Evolutionary conservation across 2,113 vertebrate species (phyloP).

Genomic region (Hydrolagus affinis): DNA sequence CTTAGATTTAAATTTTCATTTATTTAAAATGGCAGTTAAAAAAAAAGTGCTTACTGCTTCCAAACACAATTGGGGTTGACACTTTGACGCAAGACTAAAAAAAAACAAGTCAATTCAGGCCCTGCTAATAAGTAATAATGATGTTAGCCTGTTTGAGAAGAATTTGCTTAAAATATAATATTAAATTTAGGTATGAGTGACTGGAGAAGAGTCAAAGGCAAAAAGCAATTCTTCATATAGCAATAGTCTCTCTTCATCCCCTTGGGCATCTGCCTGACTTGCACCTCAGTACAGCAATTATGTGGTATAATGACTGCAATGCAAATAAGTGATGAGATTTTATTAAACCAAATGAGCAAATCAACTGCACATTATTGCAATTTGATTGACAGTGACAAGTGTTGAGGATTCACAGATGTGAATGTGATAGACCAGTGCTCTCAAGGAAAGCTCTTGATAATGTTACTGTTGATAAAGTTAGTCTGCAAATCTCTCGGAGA

Average conservation of each 20-base stretch:
- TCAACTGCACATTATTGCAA: slow-evolving; percentile 93
- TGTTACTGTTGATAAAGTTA: slow-evolving; percentile 96
- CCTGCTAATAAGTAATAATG: slow-evolving; percentile 97
- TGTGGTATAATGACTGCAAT: slow-evolving; percentile 92
- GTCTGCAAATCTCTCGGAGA: slow-evolving; percentile 74
- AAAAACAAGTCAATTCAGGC: slow-evolving; percentile 78
- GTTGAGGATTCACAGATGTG: slow-evolving; percentile 73
- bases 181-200: slow-evolving; percentile 94
- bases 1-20: slow-evolving; percentile 68
- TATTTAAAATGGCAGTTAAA: slow-evolving; percentile 89
- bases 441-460: slow-evolving; percentile 89
- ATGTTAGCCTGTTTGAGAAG: slow-evolving; percentile 93
- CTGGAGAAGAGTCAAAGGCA: slow-evolving; percentile 74
- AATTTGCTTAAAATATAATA: slow-evolving; percentile 92
- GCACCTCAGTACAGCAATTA: slow-evolving; percentile 93
- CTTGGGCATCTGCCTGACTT: slow-evolving; percentile 81
- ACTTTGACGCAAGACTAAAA: slow-evolving; percentile 81
- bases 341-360: slow-evolving; percentile 99
- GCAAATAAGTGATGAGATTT: slow-evolving; percentile 98
- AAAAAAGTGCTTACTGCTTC: slow-evolving; percentile 70
- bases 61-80: slow-evolving; percentile 81
- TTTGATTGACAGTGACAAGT: slow-evolving; percentile 99
- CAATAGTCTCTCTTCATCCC: slow-evolving; percentile 88
- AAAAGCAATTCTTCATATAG: slow-evolving; percentile 81
- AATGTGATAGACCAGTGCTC: slow-evolving; percentile 82